phyloP scores from a whole-genome alignment of 2,888 invertebrate genomes.

The Lycocerus yunnanus region DNA sequence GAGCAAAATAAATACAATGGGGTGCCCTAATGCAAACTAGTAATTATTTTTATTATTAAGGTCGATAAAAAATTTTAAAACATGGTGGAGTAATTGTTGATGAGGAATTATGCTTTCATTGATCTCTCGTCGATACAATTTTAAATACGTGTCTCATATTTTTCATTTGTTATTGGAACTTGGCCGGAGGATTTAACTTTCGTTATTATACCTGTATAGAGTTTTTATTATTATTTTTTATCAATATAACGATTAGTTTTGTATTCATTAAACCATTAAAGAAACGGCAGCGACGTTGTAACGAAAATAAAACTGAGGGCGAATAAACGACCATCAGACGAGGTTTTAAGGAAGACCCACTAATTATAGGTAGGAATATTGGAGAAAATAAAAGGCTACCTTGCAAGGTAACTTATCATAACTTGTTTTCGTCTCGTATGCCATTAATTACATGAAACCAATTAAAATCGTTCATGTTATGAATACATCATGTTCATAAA shows the following conservation, averaged over 20 bases:
- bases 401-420: conserved; percentile 34
- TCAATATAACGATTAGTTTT: conserved; percentile 23
- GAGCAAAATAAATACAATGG: background rate
- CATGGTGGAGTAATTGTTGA: background rate
- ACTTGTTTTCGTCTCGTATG: conserved; percentile 36
- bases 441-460: conserved; percentile 46
- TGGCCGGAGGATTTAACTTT: conserved; percentile 10
- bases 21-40: background rate
- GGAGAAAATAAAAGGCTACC: conserved; percentile 32
- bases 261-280: conserved; percentile 25
- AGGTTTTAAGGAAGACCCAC: conserved; percentile 23
- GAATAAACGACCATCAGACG: conserved; percentile 21
- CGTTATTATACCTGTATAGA: conserved; percentile 17
- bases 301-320: conserved; percentile 23
- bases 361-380: conserved; percentile 34
- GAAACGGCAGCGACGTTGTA: conserved; percentile 19
- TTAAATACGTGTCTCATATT: conserved; percentile 13
- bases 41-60: background rate
- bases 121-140: conserved; percentile 9
- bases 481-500: conserved; percentile 49
- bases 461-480: conserved; percentile 49
- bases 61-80: background rate
- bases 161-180: conserved; percentile 15
- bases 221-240: conserved; percentile 19
- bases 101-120: background rate